Conservation (phyloP, 2,888 invertebrate genomes). For the Morpho deidamia region DNA sequence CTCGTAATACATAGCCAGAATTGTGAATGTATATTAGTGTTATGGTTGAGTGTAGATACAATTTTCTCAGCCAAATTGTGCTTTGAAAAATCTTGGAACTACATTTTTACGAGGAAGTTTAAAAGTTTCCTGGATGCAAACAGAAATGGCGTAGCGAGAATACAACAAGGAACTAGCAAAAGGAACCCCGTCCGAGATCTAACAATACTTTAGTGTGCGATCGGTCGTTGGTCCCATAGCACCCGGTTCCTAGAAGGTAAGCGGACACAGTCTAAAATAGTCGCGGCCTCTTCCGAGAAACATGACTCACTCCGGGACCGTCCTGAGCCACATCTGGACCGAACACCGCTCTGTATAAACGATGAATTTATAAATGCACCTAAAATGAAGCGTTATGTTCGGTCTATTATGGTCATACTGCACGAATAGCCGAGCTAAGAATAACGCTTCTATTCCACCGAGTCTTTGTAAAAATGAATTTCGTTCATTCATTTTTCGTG, state of each 20-base stretch:
- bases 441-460: conserved; percentile 10
- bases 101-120: conserved; percentile 8
- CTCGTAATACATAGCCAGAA: too few species aligned
- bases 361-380: conserved; percentile 39
- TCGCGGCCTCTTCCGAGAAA: conserved; percentile 70
- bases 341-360: conserved; percentile 35
- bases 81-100: conserved; percentile 1
- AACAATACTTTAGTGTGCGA: conserved; percentile 70
- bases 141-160: conserved; percentile 44
- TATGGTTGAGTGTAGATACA: too few species aligned
- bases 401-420: conserved; percentile 22
- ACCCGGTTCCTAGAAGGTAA: conserved; percentile 73
- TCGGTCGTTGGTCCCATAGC: conserved; percentile 72
- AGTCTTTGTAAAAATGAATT: conserved; percentile 5
- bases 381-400: conserved; percentile 27
- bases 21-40: too few species aligned
- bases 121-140: conserved; percentile 38
- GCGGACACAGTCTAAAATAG: conserved; percentile 77
- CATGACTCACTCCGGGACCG: conserved; percentile 66
- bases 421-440: conserved; percentile 8
- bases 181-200: conserved; percentile 66
- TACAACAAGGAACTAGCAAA: conserved; percentile 51
- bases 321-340: conserved; percentile 67
- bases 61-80: too few species aligned
- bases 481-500: conserved; percentile 11